Base-by-base conservation (phyloP, 2,113 vertebrate genomes). In the Felis chaus region DNA sequence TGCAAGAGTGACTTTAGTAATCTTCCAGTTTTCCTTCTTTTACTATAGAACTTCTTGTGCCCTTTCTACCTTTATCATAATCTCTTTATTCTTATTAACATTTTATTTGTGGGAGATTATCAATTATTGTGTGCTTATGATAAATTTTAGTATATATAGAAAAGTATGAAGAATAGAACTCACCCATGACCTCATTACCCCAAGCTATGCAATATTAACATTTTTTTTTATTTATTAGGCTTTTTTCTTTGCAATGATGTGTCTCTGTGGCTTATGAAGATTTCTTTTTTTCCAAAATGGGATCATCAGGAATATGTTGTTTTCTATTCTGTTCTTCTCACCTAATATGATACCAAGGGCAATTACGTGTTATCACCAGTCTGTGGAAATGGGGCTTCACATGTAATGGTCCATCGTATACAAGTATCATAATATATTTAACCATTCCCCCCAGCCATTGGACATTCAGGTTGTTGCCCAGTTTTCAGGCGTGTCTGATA, bases 11-110 rank as follows among this genome's bases (percentile, higher is more conserved):
- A 61, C 55, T 79, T 83, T 4, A 83, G 3, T 66, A 83, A 31
- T 89, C 39, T 88, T 89, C 55, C 21, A 10, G 74, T 78, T 89
- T 93, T 92, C 36, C 11, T 55, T 76, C 13, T 69, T 82, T 88
- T 66, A 73, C 14, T 83, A 5, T 84, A 76, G 14, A 92, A 53
- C 19, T 84, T 71, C 25, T 69, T 85, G 7, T 69, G 18, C 23
- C 29, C 78, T 57, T 29, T 50, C 31, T 89, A 19, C 9, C 21
- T 2, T 73, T 31, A 57, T 78, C 65, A 86, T 48, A 78, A 57
- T 82, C 39, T 95, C 27, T 68, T 74, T 69, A 29, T 91, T 96
- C 18, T 95, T 87, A 80, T 15, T 95, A 78, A 79, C 18, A 82
- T 82, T 82, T 82, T 69, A 18, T 29, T 78, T 95, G 27, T 83